Base-by-base conservation (phyloP, 2,888 invertebrate species). In the Dioctria linearis region DNA sequence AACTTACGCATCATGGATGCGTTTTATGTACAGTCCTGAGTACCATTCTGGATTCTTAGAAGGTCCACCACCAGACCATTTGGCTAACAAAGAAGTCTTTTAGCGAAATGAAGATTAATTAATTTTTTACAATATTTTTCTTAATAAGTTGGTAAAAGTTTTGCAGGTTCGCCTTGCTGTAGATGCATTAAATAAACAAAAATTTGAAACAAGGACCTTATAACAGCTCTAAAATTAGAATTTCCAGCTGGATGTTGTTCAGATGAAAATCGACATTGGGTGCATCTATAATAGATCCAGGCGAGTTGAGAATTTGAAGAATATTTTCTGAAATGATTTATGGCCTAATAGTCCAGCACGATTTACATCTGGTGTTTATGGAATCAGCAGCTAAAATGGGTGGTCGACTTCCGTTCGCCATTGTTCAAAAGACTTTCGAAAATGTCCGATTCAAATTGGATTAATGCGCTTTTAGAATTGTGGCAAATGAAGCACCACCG, bases 401-500 rank as follows among this genome's bases (percentile, higher is more conserved):
- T 25, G 96, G 95, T 0, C 90, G 96, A 57, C 88, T 95, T 81
- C 97, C 97, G 0, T 71, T 89, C 90, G 6, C 91, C 93, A 0
- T 95, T 94, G 81, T 97, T 97, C 87, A 25, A 25, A 25, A 25
- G 25, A 25, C 2, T 25, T 25, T 25, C 25, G 91, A 96, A 83
- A 93, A 94, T 82, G 93, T 93, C 6, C 94, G 93, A 0, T 93
- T 96, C 85, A 92, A 93, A 49, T 88, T 97, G 13, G 97, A 97
- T 87, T 97, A 97, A 97, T 97, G 97, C 85, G 93, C 94, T 78
- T 97, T 97, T 87, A 92, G 93, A 88, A 90, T 97, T 91, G 95
- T 96, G 86, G 89, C 91, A 4, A 84, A 86, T 5, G 88, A 87
- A 46, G 63, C 65, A 9, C 86, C 86, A 69, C 88, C 88, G 0